phyloP scores from a whole-genome alignment of 2,888 invertebrate genomes.

The Yponomeuta sedellus region DNA sequence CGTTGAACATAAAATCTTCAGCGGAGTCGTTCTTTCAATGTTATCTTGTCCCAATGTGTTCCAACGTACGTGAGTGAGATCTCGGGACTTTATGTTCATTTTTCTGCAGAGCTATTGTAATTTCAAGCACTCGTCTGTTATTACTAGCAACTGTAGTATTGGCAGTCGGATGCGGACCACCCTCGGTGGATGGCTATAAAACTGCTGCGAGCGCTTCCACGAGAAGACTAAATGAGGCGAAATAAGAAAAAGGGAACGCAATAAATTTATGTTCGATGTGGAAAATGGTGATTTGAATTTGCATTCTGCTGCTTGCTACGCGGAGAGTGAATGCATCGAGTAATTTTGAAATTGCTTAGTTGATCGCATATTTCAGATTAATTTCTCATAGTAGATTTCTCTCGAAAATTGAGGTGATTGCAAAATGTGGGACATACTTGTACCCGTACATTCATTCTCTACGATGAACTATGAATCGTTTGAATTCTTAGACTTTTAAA shows the following conservation, averaged over 20 bases:
- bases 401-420: not conserved
- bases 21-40: not conserved
- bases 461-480: too few relatives aligned
- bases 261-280: conserved; percentile 23
- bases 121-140: not conserved
- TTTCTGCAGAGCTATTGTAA: not conserved
- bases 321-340: not conserved
- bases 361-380: not conserved
- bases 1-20: not conserved
- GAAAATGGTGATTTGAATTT: conserved; percentile 13
- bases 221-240: conserved; percentile 11
- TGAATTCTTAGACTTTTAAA: too few relatives aligned
- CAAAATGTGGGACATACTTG: not conserved
- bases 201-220: not conserved
- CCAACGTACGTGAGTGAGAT: not conserved
- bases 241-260: conserved; percentile 18
- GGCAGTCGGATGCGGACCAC: conserved; percentile 1
- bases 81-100: not conserved
- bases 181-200: not conserved
- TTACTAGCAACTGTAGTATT: not conserved
- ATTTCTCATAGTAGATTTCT: not conserved
- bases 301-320: not conserved
- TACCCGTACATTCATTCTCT: too few relatives aligned
- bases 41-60: not conserved
- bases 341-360: not conserved